Evolutionary conservation across 2,113 vertebrate genomes (phyloP), one percentile per base, ranked within the genome.

Genomic region (Falcunculus frontatus): DNA sequence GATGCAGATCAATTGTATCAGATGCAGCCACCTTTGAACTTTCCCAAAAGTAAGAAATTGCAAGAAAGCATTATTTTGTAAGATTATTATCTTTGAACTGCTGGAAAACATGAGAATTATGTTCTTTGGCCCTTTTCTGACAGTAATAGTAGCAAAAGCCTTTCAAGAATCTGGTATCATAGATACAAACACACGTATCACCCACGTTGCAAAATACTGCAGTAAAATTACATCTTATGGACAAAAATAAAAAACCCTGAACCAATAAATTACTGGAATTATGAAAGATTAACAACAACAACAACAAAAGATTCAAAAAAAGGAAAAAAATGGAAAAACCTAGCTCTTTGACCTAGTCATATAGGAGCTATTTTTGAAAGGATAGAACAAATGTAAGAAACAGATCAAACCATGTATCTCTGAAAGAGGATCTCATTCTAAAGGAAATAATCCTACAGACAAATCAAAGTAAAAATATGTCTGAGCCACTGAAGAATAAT

Each of bases 391-490:
- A 95, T 76, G 15, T n/a, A 90, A 76, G 62, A 91, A 95, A 70
- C 21, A 60, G 47, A 95, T 77, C 29, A 78, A 80, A 95, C 30
- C 10, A 87, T 25, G 2, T n/a, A 70, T 49, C 56, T 95, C 62
- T 96, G 91, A 96, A 97, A 88, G 70, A 90, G 47, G 41, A 87
- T 42, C 73, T 64, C n/a, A 64, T 93, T 86, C 62, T 89, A 94
- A 96, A 96, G 44, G 52, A 94, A 97, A 94, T 90, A 90, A 93
- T 95, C 67, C 33, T 74, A 62, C 60, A 62, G 65, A 67, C 41
- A 96, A 97, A 96, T 89, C 81, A 95, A 96, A 96, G 60, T 63
- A 88, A 97, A 96, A 85, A 68, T 89, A 73, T 92, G 35, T 49
- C 11, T 76, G 37, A 93, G 8, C 81, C 57, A 70, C 33, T 94